phyloP scores from a whole-genome alignment of 2,888 invertebrate genomes.

The Lampropteryx suffumata region DNA sequence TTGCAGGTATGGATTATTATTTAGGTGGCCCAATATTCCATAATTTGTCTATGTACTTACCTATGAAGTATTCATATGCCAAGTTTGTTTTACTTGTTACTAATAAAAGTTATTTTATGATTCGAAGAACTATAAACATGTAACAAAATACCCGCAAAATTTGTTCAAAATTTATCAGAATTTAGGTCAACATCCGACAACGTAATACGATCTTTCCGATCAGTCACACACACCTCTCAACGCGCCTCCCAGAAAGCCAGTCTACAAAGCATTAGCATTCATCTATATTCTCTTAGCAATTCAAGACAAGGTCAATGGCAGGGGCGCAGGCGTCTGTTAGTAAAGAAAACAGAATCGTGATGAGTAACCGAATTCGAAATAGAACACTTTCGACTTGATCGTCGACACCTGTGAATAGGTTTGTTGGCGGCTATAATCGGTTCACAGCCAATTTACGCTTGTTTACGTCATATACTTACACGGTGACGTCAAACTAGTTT shows the following conservation, averaged over 20 bases:
- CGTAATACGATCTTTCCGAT: slow-evolving; percentile 25
- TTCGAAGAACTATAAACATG: slow-evolving; percentile 12
- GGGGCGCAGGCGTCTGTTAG: slow-evolving; percentile 64
- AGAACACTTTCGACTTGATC: slow-evolving; percentile 70
- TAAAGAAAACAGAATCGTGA: slow-evolving; percentile 67
- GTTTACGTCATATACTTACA: slow-evolving; percentile 35
- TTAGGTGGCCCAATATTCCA: too few species aligned
- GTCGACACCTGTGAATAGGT: slow-evolving; percentile 58
- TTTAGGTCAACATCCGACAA: slow-evolving; percentile 24
- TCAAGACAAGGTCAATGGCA: slow-evolving; percentile 78
- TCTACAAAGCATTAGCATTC: slow-evolving; percentile 52
- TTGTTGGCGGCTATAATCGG: slow-evolving; percentile 43
- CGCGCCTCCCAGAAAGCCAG: slow-evolving; percentile 33
- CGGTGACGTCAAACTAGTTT: slow-evolving; percentile 17
- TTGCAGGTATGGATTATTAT: slow-evolving; percentile 72
- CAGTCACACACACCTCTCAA: slow-evolving; percentile 30
- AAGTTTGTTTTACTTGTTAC: too few species aligned
- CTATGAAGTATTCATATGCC: too few species aligned
- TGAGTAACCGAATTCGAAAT: slow-evolving; percentile 71
- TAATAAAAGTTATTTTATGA: background rate
- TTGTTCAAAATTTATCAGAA: slow-evolving; percentile 16
- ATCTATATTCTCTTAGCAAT: slow-evolving; percentile 52
- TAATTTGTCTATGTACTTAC: too few species aligned
- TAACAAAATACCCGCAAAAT: slow-evolving; percentile 25
- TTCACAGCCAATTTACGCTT: slow-evolving; percentile 34